Evolutionary conservation across 2,797 vertebrate species (phyloP).

Genomic region (Enteromius anoplus): DNA sequence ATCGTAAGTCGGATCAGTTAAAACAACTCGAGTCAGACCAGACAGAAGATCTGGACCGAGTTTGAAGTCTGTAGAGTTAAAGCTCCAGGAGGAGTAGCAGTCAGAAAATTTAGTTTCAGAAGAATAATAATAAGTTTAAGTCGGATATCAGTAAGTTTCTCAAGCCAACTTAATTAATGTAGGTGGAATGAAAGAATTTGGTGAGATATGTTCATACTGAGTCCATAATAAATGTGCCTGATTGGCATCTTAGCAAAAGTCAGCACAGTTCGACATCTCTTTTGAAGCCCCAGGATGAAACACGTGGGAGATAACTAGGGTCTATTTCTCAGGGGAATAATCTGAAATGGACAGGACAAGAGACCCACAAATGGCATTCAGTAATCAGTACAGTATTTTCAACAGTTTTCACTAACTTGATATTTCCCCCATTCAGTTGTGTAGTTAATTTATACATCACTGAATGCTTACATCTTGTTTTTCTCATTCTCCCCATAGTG

Average conservation of each 20-base stretch:
- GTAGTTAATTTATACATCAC: background rate
- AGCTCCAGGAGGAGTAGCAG: no score
- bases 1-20: no score
- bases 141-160: no score
- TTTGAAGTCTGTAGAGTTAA: no score
- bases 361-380: background rate
- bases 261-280: background rate
- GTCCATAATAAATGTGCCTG: background rate
- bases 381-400: no score
- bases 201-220: background rate
- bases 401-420: background rate
- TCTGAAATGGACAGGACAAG: background rate
- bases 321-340: background rate
- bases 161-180: background rate
- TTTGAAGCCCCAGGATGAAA: background rate
- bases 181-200: background rate
- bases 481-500: conserved; percentile 99
- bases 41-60: no score
- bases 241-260: background rate
- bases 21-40: no score
- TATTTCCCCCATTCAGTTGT: background rate
- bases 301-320: background rate
- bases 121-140: no score
- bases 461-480: conserved; percentile 89
- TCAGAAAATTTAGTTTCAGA: no score